Evolutionary conservation across 2,888 invertebrate genomes (phyloP).

Genomic region (Lottia gigantea): DNA sequence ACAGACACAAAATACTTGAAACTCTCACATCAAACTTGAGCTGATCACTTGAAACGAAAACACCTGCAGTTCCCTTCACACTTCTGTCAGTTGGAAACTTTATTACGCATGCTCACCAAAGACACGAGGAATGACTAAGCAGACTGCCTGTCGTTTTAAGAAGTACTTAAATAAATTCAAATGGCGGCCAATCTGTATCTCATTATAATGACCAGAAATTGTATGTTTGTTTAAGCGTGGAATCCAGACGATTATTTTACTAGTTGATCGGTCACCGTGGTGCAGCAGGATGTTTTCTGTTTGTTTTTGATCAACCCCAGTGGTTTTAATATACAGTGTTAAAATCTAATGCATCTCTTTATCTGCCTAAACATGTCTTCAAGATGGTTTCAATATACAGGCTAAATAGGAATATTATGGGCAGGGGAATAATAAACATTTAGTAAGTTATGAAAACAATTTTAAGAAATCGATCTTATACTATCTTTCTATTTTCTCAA

Average conservation of each 20-base stretch:
- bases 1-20: neutral
- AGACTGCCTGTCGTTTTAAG: conserved; percentile 2
- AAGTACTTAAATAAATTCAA: neutral
- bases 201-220: conserved; percentile 10
- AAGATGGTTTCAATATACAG: too few species aligned
- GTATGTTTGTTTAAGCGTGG: conserved; percentile 6
- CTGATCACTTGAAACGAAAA: neutral
- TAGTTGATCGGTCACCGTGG: conserved; percentile 1
- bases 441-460: too few species aligned
- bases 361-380: too few species aligned
- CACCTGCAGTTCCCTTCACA: conserved; percentile 6
- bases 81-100: neutral
- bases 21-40: neutral
- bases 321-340: neutral
- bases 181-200: conserved; percentile 9
- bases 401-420: too few species aligned
- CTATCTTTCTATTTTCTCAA: too few species aligned
- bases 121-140: neutral
- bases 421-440: too few species aligned
- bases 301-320: neutral
- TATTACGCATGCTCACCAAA: neutral
- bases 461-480: too few species aligned
- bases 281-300: conserved; percentile 4
- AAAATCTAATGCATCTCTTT: conserved; percentile 7
- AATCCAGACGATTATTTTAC: conserved; percentile 4